Evolutionary conservation across 2,888 invertebrate genomes (phyloP).

Genomic region (Nudaria mundana): DNA sequence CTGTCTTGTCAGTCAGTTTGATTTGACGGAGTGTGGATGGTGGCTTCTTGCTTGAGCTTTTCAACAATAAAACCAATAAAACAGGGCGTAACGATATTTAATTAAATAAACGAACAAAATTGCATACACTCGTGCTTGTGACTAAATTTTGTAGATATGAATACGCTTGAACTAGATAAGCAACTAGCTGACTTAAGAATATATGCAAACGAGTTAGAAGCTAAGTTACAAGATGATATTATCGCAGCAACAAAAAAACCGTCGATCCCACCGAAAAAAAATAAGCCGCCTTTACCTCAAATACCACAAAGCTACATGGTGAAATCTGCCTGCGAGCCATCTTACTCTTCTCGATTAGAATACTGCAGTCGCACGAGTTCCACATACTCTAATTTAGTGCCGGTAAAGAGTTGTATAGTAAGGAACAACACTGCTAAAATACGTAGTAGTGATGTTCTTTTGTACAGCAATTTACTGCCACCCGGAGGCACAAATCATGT

Average conservation of each 20-base stretch:
- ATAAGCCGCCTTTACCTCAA: conserved; percentile 74
- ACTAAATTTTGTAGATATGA: conserved; percentile 48
- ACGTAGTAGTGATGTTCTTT: conserved; percentile 68
- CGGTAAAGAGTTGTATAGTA: conserved; percentile 77
- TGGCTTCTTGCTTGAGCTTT: conserved; percentile 21
- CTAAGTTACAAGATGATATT: conserved; percentile 75
- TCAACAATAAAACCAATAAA: conserved; percentile 30
- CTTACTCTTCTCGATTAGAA: conserved; percentile 87
- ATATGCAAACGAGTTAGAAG: conserved; percentile 74
- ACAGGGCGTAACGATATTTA: conserved; percentile 30
- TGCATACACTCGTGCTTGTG: conserved; percentile 8
- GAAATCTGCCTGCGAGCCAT: conserved; percentile 87
- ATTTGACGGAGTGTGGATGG: too few relatives aligned
- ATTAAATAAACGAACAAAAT: conserved; percentile 21
- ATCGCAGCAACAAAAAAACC: conserved; percentile 73
- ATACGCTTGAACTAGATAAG: conserved; percentile 71
- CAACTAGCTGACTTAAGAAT: conserved; percentile 73
- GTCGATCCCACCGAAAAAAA: conserved; percentile 73
- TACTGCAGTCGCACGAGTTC: conserved; percentile 71
- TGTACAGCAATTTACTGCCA: conserved; percentile 73
- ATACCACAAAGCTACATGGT: conserved; percentile 90
- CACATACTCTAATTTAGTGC: conserved; percentile 74
- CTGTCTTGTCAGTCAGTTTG: too few relatives aligned
- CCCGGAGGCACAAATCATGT: conserved; percentile 76
- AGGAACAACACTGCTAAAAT: conserved; percentile 63